Base-by-base conservation (phyloP, 1,140 invertebrate genomes). In the Ctenoplectra terminalis region DNA sequence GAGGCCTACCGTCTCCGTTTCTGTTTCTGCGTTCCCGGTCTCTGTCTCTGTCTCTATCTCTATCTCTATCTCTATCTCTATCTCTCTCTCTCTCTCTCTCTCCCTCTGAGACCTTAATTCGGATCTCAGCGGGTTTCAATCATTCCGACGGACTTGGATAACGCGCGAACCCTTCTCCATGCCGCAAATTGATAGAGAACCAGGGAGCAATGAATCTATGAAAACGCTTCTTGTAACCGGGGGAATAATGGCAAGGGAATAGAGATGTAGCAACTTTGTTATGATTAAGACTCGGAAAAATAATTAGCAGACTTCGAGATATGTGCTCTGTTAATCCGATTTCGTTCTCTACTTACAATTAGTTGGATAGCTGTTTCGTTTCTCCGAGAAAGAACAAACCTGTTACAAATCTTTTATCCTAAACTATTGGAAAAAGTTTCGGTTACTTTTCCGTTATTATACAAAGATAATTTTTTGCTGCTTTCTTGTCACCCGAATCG, bases 71-170 rank as follows among this genome's bases (percentile, higher is more conserved):
- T 26, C 43, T 29, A 37, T 64, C 37, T 43, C 61, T 43, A 23
- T n/a, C 3, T n/a, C 54, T 37, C 20, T 20, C 60, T 23, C 7
- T 9, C 66, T 37, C 15, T 43, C 50, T 20, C 17, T 56, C 48
- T 43, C 17, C 11, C 20, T 23, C 8, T 17, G 37, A 26, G 48
- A 48, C 67, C 58, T 77, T 76, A 63, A 81, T 76, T 76, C 61
- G 67, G n/a, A 63, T 72, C 76, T 31, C 76, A 31, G 29, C 67
- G 56, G 26, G 43, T 48, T 50, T 79, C 67, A 37, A 79, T 79
- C 76, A 61, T 72, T 31, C 46, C 23, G 34, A 50, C 67, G 29
- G 23, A 2, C 29, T 60, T 3, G 74, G 8, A 29, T 26, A 34
- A 48, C 50, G 66, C 34, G 23, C 5, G 61, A 37, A 52, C 48